Base-by-base conservation (phyloP, 2,888 invertebrate genomes). In the Macaria notata region DNA sequence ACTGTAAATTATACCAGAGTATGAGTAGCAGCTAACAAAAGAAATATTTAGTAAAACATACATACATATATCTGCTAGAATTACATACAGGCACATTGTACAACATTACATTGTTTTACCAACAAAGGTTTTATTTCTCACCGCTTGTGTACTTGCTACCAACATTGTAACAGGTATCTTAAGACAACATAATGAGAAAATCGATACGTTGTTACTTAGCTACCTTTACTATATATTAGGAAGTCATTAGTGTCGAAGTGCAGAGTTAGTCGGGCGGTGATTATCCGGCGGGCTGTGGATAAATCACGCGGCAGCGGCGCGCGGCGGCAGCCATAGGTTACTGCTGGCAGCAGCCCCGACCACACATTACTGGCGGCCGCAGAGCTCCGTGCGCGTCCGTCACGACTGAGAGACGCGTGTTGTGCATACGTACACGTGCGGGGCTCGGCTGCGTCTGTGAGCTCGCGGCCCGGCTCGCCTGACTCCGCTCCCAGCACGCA, bases 1-100 rank as follows among this genome's bases (percentile, higher is more conserved):
- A 80, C 78, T 79, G 78, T 75, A 76, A 77, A 76, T 75, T 73
- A 72, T 71, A 63, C 6, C 8, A 4, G n/a, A 63, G 59, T 63
- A 36, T 46, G 52, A 43, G 49, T 54, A 38, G 48, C 44, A 45
- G 46, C 51, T 41, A 29, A 50, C 36, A 59, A 61, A 41, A 41
- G 6, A 8, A 41, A 41, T 2, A 19, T 19, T 19, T 19, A 19
- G 2, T 19, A 19, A 19, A 19, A 19, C n/a, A 38, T 38, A 8
- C 8, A 38, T 38, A 8, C 38, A 38, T 7, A 38, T 38, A 38
- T 38, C 19, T 1, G 2, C 19, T 19, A 19, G 19, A 19, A 19
- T 19, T 19, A 1, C 19, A 19, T 19, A 1, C 19, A 19, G 19
- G 19, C n/a, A n/a, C n/a, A n/a, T n/a, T n/a, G n/a, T 19, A 19